Evolutionary conservation across 2,113 vertebrate genomes (phyloP).

Genomic region (Accipiter virgatus): DNA sequence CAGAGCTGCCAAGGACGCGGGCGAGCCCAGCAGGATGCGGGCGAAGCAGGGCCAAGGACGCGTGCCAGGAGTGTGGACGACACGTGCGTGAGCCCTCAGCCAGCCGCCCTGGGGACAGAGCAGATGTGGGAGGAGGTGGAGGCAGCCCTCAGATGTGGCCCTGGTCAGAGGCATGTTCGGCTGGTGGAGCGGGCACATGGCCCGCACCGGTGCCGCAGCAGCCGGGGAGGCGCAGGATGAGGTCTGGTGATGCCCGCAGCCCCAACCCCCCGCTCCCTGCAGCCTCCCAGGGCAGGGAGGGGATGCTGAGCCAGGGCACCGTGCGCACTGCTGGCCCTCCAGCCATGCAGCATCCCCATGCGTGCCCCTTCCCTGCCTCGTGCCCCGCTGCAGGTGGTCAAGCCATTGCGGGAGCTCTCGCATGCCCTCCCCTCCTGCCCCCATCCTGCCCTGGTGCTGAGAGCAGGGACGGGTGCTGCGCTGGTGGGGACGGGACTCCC

Average conservation of each 20-base stretch:
- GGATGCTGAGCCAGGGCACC: background rate
- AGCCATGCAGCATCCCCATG: rapidly evolving
- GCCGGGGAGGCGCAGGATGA: background rate
- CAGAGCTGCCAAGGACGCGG: rapidly evolving
- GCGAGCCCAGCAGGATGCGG: rapidly evolving
- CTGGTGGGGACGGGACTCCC: background rate
- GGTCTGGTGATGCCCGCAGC: background rate
- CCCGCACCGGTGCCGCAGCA: background rate
- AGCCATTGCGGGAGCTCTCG: rapidly evolving
- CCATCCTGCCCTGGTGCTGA: background rate
- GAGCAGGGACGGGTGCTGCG: rapidly evolving
- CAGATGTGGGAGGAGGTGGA: background rate
- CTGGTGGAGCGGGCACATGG: rapidly evolving
- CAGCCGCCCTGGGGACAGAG: background rate
- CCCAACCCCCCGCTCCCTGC: background rate
- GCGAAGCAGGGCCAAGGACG: background rate
- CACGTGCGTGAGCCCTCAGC: rapidly evolving
- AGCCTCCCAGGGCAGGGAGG: background rate
- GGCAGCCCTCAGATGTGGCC: background rate
- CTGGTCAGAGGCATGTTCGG: rapidly evolving
- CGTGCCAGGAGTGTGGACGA: rapidly evolving
- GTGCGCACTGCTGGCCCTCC: rapidly evolving
- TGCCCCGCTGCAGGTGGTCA: rapidly evolving
- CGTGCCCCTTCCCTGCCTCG: rapidly evolving
- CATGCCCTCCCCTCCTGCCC: background rate